Evolutionary conservation across 2,888 invertebrate species (phyloP).

Genomic region (Ellobium chinense): DNA sequence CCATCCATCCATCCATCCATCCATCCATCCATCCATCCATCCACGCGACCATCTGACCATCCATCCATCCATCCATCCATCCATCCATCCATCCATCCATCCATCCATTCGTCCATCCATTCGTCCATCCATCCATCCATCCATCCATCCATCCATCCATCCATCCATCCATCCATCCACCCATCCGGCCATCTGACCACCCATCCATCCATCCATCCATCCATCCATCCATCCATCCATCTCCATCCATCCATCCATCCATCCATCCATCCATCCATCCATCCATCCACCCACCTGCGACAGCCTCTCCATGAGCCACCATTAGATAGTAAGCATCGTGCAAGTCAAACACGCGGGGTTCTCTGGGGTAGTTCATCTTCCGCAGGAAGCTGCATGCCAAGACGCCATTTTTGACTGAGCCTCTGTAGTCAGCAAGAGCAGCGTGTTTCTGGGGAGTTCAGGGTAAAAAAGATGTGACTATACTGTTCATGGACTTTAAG

Average conservation of each 20-base stretch:
- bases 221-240: neutral
- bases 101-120: neutral
- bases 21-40: neutral
- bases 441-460: slow-evolving; percentile 47
- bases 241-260: neutral
- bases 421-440: slow-evolving; percentile 47
- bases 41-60: neutral
- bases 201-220: neutral
- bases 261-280: neutral
- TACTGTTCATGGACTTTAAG: too few relatives aligned
- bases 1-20: neutral
- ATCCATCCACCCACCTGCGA: slow-evolving; percentile 36
- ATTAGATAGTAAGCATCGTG: slow-evolving; percentile 53
- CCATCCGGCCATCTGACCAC: neutral
- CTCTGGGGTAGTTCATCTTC: slow-evolving; percentile 39
- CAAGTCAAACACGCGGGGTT: slow-evolving; percentile 53
- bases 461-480: too few relatives aligned
- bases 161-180: neutral
- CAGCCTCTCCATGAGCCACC: slow-evolving; percentile 55
- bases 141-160: neutral
- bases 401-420: slow-evolving; percentile 51
- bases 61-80: neutral
- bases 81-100: neutral
- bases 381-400: slow-evolving; percentile 55
- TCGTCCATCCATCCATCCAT: neutral